phyloP scores from a whole-genome alignment of 2,797 vertebrate genomes.

The Hoplostethus atlanticus region DNA sequence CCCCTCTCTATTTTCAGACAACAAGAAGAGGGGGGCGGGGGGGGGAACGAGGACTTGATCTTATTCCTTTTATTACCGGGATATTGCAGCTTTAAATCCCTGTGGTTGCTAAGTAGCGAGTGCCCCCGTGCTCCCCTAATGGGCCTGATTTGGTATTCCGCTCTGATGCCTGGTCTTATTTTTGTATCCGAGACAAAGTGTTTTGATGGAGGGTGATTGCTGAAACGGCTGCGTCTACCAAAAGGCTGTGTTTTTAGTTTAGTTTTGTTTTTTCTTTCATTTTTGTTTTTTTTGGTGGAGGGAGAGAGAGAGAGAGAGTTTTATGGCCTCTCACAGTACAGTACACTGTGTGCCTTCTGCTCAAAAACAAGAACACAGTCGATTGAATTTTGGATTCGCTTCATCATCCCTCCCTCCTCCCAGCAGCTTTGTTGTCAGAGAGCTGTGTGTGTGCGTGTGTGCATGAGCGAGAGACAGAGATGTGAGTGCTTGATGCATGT shows the following conservation, averaged over 20 bases:
- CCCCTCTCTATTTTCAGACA: conserved; percentile 74
- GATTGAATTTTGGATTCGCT: conserved; percentile 92
- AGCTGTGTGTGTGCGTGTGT: conserved; percentile 30
- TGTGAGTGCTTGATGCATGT: conserved; percentile 42
- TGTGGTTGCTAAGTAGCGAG: conserved; percentile 97
- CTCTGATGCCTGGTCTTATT: conserved; percentile 94
- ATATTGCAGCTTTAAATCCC: conserved; percentile 92
- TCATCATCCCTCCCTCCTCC: conserved; percentile 87
- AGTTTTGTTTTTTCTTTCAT: not conserved
- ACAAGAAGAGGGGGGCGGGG: not conserved
- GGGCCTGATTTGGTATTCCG: conserved; percentile 99
- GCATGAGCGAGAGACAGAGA: conserved; percentile 61
- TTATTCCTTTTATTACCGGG: conserved; percentile 86
- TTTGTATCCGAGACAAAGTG: conserved; percentile 99
- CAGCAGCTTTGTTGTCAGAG: conserved; percentile 88
- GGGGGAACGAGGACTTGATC: conserved; percentile 77
- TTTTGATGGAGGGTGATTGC: conserved; percentile 99
- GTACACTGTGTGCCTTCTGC: conserved; percentile 95
- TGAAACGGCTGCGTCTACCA: conserved; percentile 89
- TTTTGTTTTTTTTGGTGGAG: not conserved
- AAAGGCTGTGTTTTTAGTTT: conserved; percentile 88
- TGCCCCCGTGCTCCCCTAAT: conserved; percentile 93
- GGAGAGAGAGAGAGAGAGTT: conserved; percentile 82
- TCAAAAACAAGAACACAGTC: conserved; percentile 90
- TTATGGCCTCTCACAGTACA: conserved; percentile 94